Evolutionary conservation across 2,888 invertebrate species (phyloP).

Genomic region (Hirudinaria manillensis): DNA sequence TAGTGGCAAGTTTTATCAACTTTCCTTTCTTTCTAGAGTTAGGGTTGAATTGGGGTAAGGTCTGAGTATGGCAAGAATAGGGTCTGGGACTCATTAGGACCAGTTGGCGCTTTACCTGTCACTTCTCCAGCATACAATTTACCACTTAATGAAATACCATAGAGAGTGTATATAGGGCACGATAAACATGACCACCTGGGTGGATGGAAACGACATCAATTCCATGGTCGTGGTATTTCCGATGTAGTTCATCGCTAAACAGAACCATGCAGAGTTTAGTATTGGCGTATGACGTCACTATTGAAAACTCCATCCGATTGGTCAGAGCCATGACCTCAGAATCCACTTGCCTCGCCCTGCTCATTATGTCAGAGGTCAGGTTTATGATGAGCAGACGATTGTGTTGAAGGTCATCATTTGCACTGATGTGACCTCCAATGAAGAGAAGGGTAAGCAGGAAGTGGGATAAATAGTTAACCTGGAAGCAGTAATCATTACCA

Average conservation of each 20-base stretch:
- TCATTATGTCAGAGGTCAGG: slow-evolving; percentile 1
- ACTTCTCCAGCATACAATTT: too few species aligned
- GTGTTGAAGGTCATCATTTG: too few species aligned
- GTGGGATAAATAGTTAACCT: slow-evolving; percentile 48
- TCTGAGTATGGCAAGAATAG: too few species aligned
- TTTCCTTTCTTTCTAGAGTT: too few species aligned
- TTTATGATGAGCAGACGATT: slow-evolving; percentile 10
- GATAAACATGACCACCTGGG: not conserved
- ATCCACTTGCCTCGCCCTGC: not conserved
- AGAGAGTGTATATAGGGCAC: not conserved
- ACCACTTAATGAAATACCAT: too few species aligned
- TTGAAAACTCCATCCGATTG: not conserved
- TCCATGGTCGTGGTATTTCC: not conserved
- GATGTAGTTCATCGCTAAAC: slow-evolving; percentile 5
- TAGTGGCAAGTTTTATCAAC: too few species aligned
- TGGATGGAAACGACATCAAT: slow-evolving; percentile 9
- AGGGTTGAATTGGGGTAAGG: too few species aligned
- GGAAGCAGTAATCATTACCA: slow-evolving; percentile 44
- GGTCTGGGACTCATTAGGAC: too few species aligned
- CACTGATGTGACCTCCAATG: slow-evolving; percentile 38
- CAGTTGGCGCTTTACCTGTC: too few species aligned
- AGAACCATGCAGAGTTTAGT: slow-evolving; percentile 11
- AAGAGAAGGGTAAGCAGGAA: slow-evolving; percentile 47
- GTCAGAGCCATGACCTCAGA: slow-evolving; percentile 1
- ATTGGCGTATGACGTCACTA: slow-evolving; percentile 20